phyloP scores from a whole-genome alignment of 2,888 invertebrate genomes.

The Panzeria rudis region DNA sequence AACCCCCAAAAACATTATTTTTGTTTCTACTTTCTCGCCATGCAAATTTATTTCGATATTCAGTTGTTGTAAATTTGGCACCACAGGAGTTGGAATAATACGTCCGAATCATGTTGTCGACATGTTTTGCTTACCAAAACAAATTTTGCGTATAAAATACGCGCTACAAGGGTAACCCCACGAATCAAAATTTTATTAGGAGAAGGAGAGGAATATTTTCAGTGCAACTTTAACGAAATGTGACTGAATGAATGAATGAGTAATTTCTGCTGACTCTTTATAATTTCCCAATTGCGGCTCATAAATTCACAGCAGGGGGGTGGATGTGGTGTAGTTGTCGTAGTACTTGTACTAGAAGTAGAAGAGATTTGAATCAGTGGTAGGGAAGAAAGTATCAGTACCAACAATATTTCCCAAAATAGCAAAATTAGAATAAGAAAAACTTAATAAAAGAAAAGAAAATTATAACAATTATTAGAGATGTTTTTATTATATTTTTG shows the following conservation, averaged over 20 bases:
- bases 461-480: constrained; percentile 75
- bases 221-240: constrained; percentile 50
- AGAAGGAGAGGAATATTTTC: constrained; percentile 27
- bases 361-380: not conserved
- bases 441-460: constrained; percentile 63
- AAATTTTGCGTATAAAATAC: constrained; percentile 61
- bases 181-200: constrained; percentile 26
- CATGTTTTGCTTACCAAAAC: constrained; percentile 72
- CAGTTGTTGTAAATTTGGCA: constrained; percentile 65
- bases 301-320: constrained; percentile 81
- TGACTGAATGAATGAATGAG: constrained; percentile 66
- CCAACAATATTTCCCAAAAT: constrained; percentile 39
- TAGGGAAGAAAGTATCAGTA: constrained; percentile 46
- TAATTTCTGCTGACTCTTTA: constrained; percentile 79
- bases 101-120: constrained; percentile 74
- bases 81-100: constrained; percentile 75
- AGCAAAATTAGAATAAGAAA: constrained; percentile 18
- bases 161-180: constrained; percentile 56
- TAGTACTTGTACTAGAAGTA: not conserved
- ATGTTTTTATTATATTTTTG: constrained; percentile 69
- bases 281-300: constrained; percentile 82
- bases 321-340: not conserved
- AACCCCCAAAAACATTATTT: constrained; percentile 28
- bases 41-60: constrained; percentile 54
- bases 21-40: constrained; percentile 32